Base-by-base conservation (phyloP, 2,888 invertebrate genomes). In the Mechanitis mazaeus region DNA sequence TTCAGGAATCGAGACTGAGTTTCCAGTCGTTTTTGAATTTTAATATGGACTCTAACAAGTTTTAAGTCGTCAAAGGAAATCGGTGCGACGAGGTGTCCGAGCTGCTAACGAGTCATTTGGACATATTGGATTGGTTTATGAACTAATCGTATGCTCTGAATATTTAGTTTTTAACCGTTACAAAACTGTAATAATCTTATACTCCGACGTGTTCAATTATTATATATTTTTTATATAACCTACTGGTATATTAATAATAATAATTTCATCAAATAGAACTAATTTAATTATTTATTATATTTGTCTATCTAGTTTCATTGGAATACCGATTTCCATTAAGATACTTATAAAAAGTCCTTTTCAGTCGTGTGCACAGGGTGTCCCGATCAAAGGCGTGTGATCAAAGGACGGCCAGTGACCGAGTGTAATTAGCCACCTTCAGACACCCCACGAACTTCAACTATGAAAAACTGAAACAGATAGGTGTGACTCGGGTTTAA, bases 11-110 rank as follows among this genome's bases (percentile, higher is more conserved):
- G 83, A 80, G 84, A 81, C 83, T 73, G 85, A 85, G 86, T 86
- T 86, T 77, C 77, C 81, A 81, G 83, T 84, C 87, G 87, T 89
- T 90, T 90, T 89, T 90, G 90, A 90, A 90, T 90, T 90, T 90
- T 89, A 90, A 90, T 89, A 89, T 76, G 84, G 75, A 83, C 81
- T 87, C 84, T 89, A 89, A 90, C 89, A 89, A 89, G 89, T 89
- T 89, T 85, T 79, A 81, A 81, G 84, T 76, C 72, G 76, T 88
- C 90, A 90, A 89, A 90, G 89, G 89, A 89, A 80, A 85, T 86
- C 83, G 83, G 82, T 71, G 78, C 73, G 75, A 79, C 80, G 78
- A 74, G 68, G 66, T 58, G 71, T 60, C 64, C 42, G 45, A 46
- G 20, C 33, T 3, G 45, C 65, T 81, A 75, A 66, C 62, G 79